Conservation (phyloP, 2,113 vertebrate species). For the Megalops atlanticus region DNA sequence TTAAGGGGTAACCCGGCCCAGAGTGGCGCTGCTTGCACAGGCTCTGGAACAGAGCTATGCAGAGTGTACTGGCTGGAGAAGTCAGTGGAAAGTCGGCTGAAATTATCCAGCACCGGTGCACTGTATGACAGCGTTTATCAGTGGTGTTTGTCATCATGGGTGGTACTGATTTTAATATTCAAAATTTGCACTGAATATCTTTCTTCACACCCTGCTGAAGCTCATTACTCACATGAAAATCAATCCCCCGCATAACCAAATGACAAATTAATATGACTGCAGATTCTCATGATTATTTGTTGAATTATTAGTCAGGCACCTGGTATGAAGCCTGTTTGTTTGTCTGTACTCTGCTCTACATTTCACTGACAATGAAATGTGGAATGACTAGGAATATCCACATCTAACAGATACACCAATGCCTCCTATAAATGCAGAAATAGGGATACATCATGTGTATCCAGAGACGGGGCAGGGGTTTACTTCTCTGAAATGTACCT, state of each 20-base stretch:
- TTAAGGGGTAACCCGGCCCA: not conserved
- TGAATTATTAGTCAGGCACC: not conserved
- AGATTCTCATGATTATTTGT: not conserved
- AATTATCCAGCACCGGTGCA: not conserved
- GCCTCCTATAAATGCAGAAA: not conserved
- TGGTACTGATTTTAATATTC: not conserved
- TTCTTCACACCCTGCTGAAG: not conserved
- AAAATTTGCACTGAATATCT: not conserved
- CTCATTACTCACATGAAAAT: not conserved
- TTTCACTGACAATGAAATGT: not conserved
- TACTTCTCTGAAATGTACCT: too few relatives aligned
- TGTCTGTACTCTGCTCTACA: not conserved
- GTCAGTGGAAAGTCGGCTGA: not conserved
- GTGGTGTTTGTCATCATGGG: not conserved
- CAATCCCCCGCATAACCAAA: not conserved
- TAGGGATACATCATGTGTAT: not conserved
- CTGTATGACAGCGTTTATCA: not conserved
- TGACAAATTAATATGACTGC: not conserved
- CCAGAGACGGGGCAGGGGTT: not conserved
- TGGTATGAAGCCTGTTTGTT: not conserved
- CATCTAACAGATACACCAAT: not conserved
- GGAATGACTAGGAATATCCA: not conserved
- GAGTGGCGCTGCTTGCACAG: not conserved
- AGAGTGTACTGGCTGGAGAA: not conserved
- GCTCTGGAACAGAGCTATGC: not conserved